A percentile compares a stretch with the other conserved stretches of the same genome.
Conservation (phyloP, 2,797 vertebrate genomes). For the Darevskia mixta region DNA sequence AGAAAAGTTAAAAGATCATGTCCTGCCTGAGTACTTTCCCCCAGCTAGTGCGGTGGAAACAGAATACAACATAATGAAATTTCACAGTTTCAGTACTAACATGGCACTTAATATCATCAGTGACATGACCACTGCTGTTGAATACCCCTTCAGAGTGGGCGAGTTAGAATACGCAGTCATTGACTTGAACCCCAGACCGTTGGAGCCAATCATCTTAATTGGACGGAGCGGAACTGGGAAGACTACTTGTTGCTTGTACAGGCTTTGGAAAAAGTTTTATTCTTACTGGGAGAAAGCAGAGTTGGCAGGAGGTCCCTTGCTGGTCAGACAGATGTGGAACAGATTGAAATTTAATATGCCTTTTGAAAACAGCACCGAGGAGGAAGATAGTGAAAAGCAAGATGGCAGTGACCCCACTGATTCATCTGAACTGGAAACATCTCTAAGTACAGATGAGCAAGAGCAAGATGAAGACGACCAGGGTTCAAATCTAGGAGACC, state of each 20-base stretch:
- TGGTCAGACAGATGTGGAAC: slow-evolving; percentile 76
- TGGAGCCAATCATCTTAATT: slow-evolving; percentile 84
- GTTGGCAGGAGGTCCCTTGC: slow-evolving; percentile 74
- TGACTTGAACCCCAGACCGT: slow-evolving; percentile 78
- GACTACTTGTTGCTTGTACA: slow-evolving; percentile 84
- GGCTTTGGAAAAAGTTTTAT: slow-evolving; percentile 84
- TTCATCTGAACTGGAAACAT: slow-evolving; percentile 22
- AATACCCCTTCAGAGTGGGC: slow-evolving; percentile 85
- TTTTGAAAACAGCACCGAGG: slow-evolving; percentile 23
- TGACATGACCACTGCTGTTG: slow-evolving; percentile 75
- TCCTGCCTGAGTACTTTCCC: slow-evolving; percentile 80
- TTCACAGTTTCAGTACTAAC: slow-evolving; percentile 85
- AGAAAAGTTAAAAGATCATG: slow-evolving; percentile 40
- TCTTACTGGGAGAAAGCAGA: slow-evolving; percentile 80
- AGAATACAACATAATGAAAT: slow-evolving; percentile 85
- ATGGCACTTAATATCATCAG: slow-evolving; percentile 84
- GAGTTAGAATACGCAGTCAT: slow-evolving; percentile 83
- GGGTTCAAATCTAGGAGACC: neutral
- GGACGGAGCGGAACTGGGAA: slow-evolving; percentile 85
- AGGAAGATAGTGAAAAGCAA: slow-evolving; percentile 41
- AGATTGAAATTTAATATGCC: slow-evolving; percentile 57
- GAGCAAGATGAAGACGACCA: slow-evolving; percentile 33
- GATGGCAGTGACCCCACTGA: slow-evolving; percentile 44
- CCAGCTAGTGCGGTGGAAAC: slow-evolving; percentile 81
- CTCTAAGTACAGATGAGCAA: slow-evolving; percentile 41